A percentile compares a stretch with the other conserved stretches of the same genome.
Evolutionary conservation across 1,140 invertebrate species (phyloP).

Genomic region (Drosophila grimshawi): DNA sequence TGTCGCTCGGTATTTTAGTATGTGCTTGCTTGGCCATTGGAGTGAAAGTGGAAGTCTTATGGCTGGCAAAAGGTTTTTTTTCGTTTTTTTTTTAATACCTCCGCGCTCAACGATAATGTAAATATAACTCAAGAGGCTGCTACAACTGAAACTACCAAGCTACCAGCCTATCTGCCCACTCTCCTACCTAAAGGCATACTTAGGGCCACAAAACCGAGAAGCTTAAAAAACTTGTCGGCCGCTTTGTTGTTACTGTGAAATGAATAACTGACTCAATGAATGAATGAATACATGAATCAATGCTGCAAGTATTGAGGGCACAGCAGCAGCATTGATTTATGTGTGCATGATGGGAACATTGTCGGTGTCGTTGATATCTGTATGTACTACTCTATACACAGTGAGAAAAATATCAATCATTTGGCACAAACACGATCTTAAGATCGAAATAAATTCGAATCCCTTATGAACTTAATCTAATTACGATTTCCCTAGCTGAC

Average conservation of each 20-base stretch:
- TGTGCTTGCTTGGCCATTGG: slow-evolving; percentile 55
- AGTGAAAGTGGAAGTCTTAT: slow-evolving; percentile 71
- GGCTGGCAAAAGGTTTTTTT: slow-evolving; percentile 51
- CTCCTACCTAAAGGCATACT: not conserved
- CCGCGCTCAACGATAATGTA: slow-evolving; percentile 36
- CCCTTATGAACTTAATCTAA: too few relatives aligned
- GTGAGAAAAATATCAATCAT: not conserved
- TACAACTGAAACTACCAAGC: slow-evolving; percentile 40
- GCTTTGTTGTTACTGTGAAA: slow-evolving; percentile 51
- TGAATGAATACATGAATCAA: slow-evolving; percentile 17
- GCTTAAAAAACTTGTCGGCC: slow-evolving; percentile 52
- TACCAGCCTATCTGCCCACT: slow-evolving; percentile 13
- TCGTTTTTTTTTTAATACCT: slow-evolving; percentile 41
- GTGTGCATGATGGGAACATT: slow-evolving; percentile 50
- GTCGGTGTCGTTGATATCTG: slow-evolving; percentile 12
- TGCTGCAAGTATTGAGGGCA: slow-evolving; percentile 59
- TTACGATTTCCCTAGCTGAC: too few relatives aligned
- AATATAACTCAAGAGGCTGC: slow-evolving; percentile 47
- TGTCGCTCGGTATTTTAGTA: slow-evolving; percentile 45
- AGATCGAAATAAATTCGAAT: too few relatives aligned
- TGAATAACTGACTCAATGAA: slow-evolving; percentile 45
- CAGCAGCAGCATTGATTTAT: slow-evolving; percentile 71
- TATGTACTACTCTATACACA: slow-evolving; percentile 1
- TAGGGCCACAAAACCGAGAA: slow-evolving; percentile 28
- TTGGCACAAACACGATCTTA: too few relatives aligned